Base-by-base conservation (phyloP, 2,888 invertebrate species). In the Drosophila silvestris region DNA sequence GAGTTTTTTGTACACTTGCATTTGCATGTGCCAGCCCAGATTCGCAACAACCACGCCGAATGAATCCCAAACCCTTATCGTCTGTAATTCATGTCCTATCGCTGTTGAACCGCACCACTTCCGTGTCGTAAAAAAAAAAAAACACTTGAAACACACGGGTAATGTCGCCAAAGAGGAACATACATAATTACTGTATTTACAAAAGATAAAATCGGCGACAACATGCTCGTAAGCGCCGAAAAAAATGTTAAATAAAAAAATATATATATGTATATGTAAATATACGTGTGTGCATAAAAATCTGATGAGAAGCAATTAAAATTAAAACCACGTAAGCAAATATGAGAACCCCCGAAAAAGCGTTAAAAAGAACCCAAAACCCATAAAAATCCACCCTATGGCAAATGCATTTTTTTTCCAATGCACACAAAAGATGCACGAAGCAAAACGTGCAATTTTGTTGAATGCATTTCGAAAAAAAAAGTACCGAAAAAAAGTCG, bases 171-270 rank as follows among this genome's bases (percentile, higher is more conserved):
- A 89, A 78, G 73, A 82, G 82, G 87, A 84, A 84, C 72, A 82
- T 67, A 88, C 83, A 89, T 91, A 86, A 91, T 91, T 91, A 90
- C 86, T 81, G 91, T 89, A 89, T 91, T 92, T 89, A 82, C 88
- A 85, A 76, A 81, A 86, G 91, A 91, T 91, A 89, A 91, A 91
- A 89, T 89, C 91, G 68, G 79, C 79, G 70, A 81, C 89, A 84
- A 84, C 86, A 79, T 77, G 81, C 78, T 62, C 56, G 59, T 61
- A 72, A 70, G 61, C 59, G 47, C 69, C 59, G 19, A 44, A 60
- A 67, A 61, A 63, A 32, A 52, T 22, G 16, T 22, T 35, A 35
- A 70, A 39, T 56, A 39, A 44, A 26, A 26, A 4, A 22, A 12
- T 28, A 39, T 41, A 59, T n/a, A 37, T 53, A 39, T 41, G 0